Evolutionary conservation across 53 echinoderm and acorn worm species (phyloP).

Genomic region (Echinometra lucunter): DNA sequence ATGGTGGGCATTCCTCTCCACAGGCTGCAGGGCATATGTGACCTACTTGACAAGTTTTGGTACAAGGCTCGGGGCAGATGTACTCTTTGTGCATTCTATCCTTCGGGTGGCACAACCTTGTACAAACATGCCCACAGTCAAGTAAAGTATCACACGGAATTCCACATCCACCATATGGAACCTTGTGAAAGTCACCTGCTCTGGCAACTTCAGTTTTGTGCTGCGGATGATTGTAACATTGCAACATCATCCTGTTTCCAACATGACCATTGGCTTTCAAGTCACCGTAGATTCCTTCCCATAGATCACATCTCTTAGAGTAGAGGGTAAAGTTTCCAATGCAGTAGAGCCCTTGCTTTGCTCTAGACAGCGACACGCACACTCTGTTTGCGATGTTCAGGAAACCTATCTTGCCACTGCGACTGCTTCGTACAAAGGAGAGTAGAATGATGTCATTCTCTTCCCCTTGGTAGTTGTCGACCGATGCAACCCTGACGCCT

Average conservation of each 20-base stretch:
- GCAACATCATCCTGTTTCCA: slow-evolving; percentile 68
- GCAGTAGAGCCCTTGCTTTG: slow-evolving; percentile 88
- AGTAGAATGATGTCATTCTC: slow-evolving; percentile 95
- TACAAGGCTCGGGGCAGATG: slow-evolving; percentile 74
- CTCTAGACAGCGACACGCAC: slow-evolving; percentile 94
- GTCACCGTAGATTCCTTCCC: slow-evolving; percentile 70
- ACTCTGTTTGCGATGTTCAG: slow-evolving; percentile 85
- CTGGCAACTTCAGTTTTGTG: slow-evolving; percentile 58
- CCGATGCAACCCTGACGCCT: slow-evolving; percentile 80
- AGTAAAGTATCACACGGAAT: slow-evolving; percentile 70
- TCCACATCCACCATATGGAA: slow-evolving; percentile 79
- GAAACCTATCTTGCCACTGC: slow-evolving; percentile 85
- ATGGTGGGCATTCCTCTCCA: slow-evolving; percentile 67
- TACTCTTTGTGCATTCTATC: slow-evolving; percentile 72
- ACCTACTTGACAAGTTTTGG: slow-evolving; percentile 27
- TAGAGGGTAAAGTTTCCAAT: slow-evolving; percentile 85
- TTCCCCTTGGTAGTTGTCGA: slow-evolving; percentile 97
- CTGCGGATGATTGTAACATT: slow-evolving; percentile 83
- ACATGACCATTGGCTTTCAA: slow-evolving; percentile 50
- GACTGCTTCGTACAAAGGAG: slow-evolving; percentile 92
- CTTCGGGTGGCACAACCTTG: slow-evolving; percentile 73
- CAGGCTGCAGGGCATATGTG: slow-evolving; percentile 76
- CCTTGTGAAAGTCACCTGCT: slow-evolving; percentile 74
- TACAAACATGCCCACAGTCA: slow-evolving; percentile 80
- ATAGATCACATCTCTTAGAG: slow-evolving; percentile 66